phyloP scores from a whole-genome alignment of 2,113 vertebrate species.

The Orycteropus afer region DNA sequence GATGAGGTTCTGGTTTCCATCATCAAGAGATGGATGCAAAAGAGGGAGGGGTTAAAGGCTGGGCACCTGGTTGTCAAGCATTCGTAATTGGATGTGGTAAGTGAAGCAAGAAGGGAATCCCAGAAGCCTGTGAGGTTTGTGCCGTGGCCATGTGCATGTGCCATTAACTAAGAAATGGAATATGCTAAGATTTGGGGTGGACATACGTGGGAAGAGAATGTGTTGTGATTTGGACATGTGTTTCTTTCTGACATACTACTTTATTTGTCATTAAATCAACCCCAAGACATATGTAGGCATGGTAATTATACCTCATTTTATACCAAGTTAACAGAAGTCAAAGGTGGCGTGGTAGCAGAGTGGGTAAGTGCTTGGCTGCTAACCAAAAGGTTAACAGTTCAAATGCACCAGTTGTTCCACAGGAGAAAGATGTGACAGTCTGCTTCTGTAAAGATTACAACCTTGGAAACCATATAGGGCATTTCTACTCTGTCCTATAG shows the following conservation, averaged over 20 bases:
- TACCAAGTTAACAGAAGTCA: neutral
- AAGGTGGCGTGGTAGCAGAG: no score
- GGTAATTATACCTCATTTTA: neutral
- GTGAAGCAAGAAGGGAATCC: neutral
- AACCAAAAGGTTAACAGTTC: no score
- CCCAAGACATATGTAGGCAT: neutral
- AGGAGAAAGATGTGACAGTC: no score
- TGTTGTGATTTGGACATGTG: neutral
- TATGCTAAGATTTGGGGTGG: neutral
- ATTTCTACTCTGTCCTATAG: no score
- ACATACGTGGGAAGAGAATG: neutral
- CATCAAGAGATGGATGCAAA: no score
- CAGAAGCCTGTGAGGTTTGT: neutral
- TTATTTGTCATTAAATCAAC: neutral
- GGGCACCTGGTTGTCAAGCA: accelerated
- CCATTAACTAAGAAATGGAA: accelerated
- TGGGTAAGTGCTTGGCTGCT: no score
- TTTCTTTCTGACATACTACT: neutral
- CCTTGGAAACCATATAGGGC: no score
- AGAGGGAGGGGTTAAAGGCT: neutral
- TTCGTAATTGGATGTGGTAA: neutral
- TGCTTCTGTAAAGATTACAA: no score
- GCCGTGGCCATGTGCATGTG: neutral
- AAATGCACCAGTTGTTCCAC: no score
- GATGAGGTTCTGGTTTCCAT: neutral